These are phyloP conservation scores for Sarcophaga rosellei DNA, from an alignment of 2,888 invertebrate species.

Conservation along the genomic window DNA sequence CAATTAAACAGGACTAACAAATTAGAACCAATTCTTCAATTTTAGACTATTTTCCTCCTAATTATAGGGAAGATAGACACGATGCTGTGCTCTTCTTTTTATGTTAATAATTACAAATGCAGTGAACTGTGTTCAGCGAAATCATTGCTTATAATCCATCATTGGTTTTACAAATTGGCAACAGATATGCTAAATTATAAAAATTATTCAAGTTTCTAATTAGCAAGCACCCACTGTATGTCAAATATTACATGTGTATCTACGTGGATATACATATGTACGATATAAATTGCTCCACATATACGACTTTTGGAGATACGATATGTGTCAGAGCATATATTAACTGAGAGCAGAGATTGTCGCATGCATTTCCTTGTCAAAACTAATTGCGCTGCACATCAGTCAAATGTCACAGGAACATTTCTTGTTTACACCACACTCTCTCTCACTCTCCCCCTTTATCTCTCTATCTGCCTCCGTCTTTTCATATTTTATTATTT, in stretches of 20 bases:
- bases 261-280: not conserved
- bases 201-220: no score
- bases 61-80: no score
- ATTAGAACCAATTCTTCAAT: no score
- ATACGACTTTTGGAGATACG: constrained; percentile 37
- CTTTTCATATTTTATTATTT: constrained; percentile 9
- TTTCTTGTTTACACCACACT: constrained; percentile 10
- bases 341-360: constrained; percentile 62
- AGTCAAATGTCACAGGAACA: constrained; percentile 68
- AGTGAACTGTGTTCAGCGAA: no score
- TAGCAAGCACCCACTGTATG: no score
- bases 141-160: no score
- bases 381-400: constrained; percentile 70
- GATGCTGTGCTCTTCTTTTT: no score
- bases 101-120: no score
- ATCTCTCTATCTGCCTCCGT: not conserved
- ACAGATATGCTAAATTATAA: no score
- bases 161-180: no score
- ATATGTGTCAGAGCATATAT: constrained; percentile 62
- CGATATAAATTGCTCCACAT: constrained; percentile 19
- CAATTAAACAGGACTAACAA: no score
- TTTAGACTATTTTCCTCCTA: no score
- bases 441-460: not conserved
- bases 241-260: not conserved
- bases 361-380: constrained; percentile 68